phyloP scores from a whole-genome alignment of 2,113 vertebrate species.

The Phrynosoma blainvillii region DNA sequence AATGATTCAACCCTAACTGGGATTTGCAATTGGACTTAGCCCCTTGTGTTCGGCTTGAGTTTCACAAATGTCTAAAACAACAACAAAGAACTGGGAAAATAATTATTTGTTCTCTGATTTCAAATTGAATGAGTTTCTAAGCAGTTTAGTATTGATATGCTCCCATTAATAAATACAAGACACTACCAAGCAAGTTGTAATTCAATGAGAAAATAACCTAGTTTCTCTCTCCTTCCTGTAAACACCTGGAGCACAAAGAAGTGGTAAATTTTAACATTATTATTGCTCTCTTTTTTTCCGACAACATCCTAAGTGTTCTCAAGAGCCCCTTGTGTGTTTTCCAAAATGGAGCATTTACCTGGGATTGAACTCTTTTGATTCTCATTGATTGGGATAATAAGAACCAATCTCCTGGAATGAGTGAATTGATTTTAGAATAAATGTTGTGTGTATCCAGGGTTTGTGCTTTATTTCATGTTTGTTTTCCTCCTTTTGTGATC shows the following conservation, averaged over 20 bases:
- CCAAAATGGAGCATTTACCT: slow-evolving; percentile 13
- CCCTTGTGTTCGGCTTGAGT: too few relatives aligned
- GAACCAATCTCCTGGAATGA: neutral
- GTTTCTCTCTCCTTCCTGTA: neutral
- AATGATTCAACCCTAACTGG: too few relatives aligned
- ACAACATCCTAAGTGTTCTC: neutral
- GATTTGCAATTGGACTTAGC: too few relatives aligned
- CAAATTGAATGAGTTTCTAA: neutral
- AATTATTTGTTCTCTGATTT: neutral
- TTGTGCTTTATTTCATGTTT: neutral
- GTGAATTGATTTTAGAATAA: neutral
- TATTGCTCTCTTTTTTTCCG: neutral
- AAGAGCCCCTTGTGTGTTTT: neutral
- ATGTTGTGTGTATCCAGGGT: neutral
- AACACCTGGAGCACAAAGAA: neutral
- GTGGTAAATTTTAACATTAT: neutral
- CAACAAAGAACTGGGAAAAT: neutral
- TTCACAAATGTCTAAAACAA: neutral
- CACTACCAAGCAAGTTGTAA: neutral
- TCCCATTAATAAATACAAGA: slow-evolving; percentile 5
- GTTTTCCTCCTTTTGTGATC: neutral
- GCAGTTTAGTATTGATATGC: neutral
- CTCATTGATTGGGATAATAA: neutral
- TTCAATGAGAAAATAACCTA: neutral
- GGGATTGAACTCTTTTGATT: neutral